These are phyloP conservation scores for Mesodorylaimus sp. DNA, from an alignment of 2,888 invertebrate genomes.

Conservation along the genomic window DNA sequence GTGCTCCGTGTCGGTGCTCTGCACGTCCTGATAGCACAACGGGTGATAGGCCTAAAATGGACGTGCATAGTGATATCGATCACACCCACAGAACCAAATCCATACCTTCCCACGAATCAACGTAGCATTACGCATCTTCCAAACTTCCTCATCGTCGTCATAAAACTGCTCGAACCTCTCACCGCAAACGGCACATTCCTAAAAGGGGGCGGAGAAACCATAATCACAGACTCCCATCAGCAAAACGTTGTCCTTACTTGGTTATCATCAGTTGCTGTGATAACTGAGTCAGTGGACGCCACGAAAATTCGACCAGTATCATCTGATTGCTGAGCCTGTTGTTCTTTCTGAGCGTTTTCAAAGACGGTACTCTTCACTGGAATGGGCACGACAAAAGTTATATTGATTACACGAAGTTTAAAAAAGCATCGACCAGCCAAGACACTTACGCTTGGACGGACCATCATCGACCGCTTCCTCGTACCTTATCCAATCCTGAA, in stretches of 20 bases:
- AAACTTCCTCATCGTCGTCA: constrained; percentile 89
- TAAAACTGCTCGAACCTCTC: constrained; percentile 86
- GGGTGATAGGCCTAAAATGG: constrained; percentile 8
- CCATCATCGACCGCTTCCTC: constrained; percentile 14
- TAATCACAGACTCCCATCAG: not conserved
- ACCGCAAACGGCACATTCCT: constrained; percentile 68
- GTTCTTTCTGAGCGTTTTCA: constrained; percentile 7
- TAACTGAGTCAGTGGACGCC: constrained; percentile 2
- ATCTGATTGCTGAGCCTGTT: not conserved
- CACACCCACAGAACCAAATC: too few relatives aligned
- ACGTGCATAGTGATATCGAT: not conserved
- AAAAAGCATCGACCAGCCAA: not conserved
- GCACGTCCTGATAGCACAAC: constrained; percentile 6
- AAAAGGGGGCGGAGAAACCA: constrained; percentile 7
- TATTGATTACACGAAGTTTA: not conserved
- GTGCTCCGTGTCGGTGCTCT: constrained; percentile 27
- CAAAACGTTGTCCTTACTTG: not conserved
- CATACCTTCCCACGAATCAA: constrained; percentile 17
- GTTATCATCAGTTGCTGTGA: constrained; percentile 5
- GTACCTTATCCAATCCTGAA: constrained; percentile 15
- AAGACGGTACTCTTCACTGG: constrained; percentile 13
- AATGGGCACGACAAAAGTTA: not conserved
- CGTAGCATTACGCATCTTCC: constrained; percentile 72
- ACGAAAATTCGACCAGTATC: not conserved
- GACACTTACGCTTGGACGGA: not conserved